phyloP scores from a whole-genome alignment of 2,113 vertebrate species.

The Caloenas nicobarica region DNA sequence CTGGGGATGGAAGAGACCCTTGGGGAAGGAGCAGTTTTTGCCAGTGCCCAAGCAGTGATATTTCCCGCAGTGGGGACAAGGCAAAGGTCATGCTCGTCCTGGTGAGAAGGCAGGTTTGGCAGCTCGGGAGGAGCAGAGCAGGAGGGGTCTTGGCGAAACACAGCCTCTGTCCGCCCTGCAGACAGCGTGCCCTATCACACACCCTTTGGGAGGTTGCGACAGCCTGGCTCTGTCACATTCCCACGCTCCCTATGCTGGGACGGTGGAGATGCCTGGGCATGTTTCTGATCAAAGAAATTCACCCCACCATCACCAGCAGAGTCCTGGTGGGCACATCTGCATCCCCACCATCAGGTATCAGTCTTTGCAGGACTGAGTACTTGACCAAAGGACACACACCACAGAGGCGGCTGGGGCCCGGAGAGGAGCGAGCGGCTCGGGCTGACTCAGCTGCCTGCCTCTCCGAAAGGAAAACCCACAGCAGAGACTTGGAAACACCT shows the following conservation, averaged over 20 bases:
- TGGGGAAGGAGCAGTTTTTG: not conserved
- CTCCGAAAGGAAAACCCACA: not conserved
- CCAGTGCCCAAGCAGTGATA: fast-evolving
- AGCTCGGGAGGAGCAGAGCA: not conserved
- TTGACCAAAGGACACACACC: not conserved
- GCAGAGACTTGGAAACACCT: not conserved
- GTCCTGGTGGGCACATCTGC: fast-evolving
- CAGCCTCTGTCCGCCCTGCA: not conserved
- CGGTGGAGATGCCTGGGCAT: not conserved
- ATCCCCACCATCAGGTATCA: fast-evolving
- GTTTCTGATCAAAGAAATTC: not conserved
- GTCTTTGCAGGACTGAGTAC: not conserved
- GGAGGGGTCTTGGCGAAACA: not conserved
- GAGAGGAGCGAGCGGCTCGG: not conserved
- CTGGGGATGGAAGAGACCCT: not conserved
- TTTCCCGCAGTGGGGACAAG: not conserved
- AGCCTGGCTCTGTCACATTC: not conserved
- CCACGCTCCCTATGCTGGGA: not conserved
- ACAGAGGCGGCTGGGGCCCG: not conserved
- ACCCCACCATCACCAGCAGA: fast-evolving
- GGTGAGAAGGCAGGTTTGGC: not conserved
- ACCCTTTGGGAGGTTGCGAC: not conserved
- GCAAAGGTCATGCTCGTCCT: fast-evolving
- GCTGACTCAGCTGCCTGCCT: not conserved
- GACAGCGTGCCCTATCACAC: not conserved